Evolutionary conservation across 2,113 vertebrate species (phyloP).

Genomic region (Rhabdornis inornatus): DNA sequence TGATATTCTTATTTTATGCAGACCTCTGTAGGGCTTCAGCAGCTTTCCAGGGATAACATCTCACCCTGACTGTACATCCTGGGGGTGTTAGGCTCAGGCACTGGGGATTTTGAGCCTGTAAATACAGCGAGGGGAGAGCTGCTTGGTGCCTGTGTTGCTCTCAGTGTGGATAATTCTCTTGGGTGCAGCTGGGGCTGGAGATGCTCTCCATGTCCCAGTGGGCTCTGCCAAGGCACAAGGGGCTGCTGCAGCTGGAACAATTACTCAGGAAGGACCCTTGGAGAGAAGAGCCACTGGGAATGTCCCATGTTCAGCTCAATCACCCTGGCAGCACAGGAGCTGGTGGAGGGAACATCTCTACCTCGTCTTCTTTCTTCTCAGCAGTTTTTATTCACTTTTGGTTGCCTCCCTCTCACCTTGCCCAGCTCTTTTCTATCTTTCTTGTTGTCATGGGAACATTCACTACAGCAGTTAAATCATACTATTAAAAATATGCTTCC

Average conservation of each 20-base stretch:
- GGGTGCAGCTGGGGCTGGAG: background rate
- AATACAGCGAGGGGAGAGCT: rapidly evolving
- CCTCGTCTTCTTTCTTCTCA: background rate
- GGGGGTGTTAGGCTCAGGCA: background rate
- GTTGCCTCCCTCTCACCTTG: background rate
- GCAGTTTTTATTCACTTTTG: conserved; percentile 14
- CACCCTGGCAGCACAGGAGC: background rate
- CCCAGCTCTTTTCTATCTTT: background rate
- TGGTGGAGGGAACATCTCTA: background rate
- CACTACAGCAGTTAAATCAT: conserved; percentile 21
- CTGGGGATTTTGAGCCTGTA: background rate
- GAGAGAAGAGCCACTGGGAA: background rate
- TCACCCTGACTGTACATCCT: background rate
- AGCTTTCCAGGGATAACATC: background rate
- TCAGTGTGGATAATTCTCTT: background rate
- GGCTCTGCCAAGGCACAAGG: background rate
- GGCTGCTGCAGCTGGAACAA: background rate
- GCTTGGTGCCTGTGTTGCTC: background rate
- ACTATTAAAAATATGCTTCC: background rate
- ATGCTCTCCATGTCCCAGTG: background rate
- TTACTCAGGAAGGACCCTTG: background rate
- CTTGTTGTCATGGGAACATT: conserved; percentile 55
- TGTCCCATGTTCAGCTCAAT: background rate
- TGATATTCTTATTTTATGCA: background rate
- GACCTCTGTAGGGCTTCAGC: background rate